Evolutionary conservation across 92 coral and sea anemone species (phyloP), one percentile per base, ranked within the genome.

Genomic region (Actinernus sp.): DNA sequence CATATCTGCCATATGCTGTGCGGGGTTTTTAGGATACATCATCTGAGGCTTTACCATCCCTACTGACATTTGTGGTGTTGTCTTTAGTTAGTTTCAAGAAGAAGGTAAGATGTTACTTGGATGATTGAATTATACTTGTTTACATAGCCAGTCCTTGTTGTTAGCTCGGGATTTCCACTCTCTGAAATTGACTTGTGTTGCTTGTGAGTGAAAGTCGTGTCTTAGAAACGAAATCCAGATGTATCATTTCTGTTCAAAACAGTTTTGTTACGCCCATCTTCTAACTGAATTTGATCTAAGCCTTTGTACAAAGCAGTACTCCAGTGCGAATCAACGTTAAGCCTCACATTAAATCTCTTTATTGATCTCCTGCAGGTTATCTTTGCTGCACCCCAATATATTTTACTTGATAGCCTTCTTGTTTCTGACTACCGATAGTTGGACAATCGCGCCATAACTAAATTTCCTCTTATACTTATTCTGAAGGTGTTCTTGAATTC

Each of bases 291-390:
- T 18, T 63, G 47, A 28, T 84, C 85, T 28, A 84, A 58, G 5
- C 63, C 57, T 50, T 65, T 24, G 31, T 74, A 82, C 82, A 73
- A 73, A 7, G 88, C 73, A 27, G 83, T 66, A 61, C 59, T 65
- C 49, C 66, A 82, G 24, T 74, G 89, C 1, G 89, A 83, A 43
- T 74, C 89, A 21, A 68, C 77, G 22, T 82, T 82, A 4, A 73
- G 54, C 50, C 65, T 81, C 19, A 81, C 37, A 13, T 75, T 50
- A 45, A 78, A 78, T 9, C 85, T 78, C 68, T 78, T 78, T 8
- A 71, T 47, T 1, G 85, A 71, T 46, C 40, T 60, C 7, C 77
- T 69, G 24, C 72, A 65, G 1, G 82, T 81, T n/a, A 73, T 54
- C 13, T 39, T 17, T 12, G 82, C 82, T 29, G 58, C 76, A 8